phyloP scores from a whole-genome alignment of 1,140 invertebrate species.

The Arion vulgaris region DNA sequence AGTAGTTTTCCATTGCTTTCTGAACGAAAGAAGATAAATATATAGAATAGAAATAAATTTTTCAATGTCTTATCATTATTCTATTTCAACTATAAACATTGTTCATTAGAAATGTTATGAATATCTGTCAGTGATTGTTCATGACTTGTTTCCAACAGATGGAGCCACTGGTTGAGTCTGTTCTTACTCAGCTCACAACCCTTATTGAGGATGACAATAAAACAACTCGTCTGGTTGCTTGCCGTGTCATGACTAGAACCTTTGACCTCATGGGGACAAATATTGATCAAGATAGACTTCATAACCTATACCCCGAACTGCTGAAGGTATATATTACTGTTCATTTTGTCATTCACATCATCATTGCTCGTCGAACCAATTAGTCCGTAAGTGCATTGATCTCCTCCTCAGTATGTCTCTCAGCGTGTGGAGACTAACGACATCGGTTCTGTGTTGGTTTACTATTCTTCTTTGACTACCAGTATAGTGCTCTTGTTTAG shows the following conservation, averaged over 20 bases:
- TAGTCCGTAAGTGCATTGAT: no score
- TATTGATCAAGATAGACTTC: conserved; percentile 66
- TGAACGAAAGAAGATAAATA: no score
- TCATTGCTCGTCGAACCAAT: no score
- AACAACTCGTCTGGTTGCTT: conserved; percentile 78
- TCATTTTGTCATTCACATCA: neutral
- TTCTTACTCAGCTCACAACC: conserved; percentile 73
- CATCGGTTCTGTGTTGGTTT: no score
- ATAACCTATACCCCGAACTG: conserved; percentile 75
- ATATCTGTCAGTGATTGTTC: neutral
- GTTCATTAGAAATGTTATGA: neutral
- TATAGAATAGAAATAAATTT: no score
- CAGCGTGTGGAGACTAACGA: no score
- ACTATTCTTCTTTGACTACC: no score
- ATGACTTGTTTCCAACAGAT: conserved; percentile 53
- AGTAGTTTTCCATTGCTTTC: no score
- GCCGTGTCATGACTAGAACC: conserved; percentile 75
- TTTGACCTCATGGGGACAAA: conserved; percentile 63
- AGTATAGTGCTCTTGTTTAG: no score
- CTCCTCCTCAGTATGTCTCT: no score
- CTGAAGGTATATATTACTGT: conserved; percentile 72
- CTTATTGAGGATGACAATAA: conserved; percentile 80
- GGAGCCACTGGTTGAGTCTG: conserved; percentile 60
- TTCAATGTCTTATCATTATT: no score
- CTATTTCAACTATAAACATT: neutral